phyloP scores from a whole-genome alignment of 2,888 invertebrate genomes.

The Zele albiditarsus region DNA sequence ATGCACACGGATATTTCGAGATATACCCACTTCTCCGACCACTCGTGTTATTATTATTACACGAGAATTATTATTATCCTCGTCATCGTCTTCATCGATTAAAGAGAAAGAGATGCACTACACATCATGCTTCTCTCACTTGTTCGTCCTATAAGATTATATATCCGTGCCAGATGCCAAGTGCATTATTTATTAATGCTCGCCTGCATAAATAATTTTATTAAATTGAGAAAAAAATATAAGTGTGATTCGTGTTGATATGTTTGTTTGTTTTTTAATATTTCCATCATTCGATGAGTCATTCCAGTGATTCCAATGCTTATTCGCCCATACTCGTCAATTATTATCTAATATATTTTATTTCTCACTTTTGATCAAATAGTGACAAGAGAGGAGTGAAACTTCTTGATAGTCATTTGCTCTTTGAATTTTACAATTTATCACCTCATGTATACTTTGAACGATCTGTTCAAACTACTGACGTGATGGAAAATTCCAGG shows the following conservation, averaged over 20 bases:
- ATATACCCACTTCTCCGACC: slow-evolving; percentile 14
- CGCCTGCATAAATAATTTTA: slow-evolving; percentile 14
- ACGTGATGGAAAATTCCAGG: too few species aligned
- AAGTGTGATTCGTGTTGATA: neutral
- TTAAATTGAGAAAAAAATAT: neutral
- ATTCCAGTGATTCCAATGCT: slow-evolving; percentile 26
- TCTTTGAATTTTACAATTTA: too few species aligned
- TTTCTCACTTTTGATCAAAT: too few species aligned
- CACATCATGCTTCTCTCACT: slow-evolving; percentile 34
- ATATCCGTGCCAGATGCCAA: slow-evolving; percentile 49
- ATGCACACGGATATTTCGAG: slow-evolving; percentile 30
- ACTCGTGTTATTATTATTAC: slow-evolving; percentile 39
- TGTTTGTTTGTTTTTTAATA: neutral
- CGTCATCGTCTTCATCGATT: slow-evolving; percentile 45
- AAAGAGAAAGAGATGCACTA: slow-evolving; percentile 20
- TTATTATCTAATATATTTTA: neutral
- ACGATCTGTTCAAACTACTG: too few species aligned
- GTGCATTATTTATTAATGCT: slow-evolving; percentile 45
- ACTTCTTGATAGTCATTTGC: too few species aligned
- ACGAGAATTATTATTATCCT: slow-evolving; percentile 39
- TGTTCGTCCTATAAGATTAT: neutral
- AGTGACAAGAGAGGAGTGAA: too few species aligned
- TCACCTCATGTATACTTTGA: too few species aligned
- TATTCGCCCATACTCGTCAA: slow-evolving; percentile 16
- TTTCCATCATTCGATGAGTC: slow-evolving; percentile 18